Percentiles rank a stretch among this genome's conserved stretches.
These are phyloP conservation scores for Lampropteryx suffumata DNA, from an alignment of 2,888 invertebrate genomes.

Conservation along the genomic window DNA sequence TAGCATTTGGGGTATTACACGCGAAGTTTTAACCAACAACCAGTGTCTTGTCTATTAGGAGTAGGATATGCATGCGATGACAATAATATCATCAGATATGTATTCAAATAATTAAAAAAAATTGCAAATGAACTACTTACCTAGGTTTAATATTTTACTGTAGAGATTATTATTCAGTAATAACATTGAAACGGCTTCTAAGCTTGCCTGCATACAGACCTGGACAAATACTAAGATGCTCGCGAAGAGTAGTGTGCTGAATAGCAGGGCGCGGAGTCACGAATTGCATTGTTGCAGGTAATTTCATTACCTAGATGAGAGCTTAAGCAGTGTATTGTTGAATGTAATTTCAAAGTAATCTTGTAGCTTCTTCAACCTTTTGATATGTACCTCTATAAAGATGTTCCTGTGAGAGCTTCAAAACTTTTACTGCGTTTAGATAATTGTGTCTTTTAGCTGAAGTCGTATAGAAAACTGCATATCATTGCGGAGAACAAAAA, in stretches of 20 bases:
- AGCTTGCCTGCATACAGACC: slow-evolving; percentile 5
- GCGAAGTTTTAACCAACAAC: neutral
- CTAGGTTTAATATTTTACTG: too few species aligned
- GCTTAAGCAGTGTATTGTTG: slow-evolving; percentile 27
- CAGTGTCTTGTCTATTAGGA: neutral
- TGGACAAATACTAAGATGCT: slow-evolving; percentile 42
- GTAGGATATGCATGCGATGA: too few species aligned
- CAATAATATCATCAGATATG: too few species aligned
- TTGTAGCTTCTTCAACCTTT: slow-evolving; percentile 12
- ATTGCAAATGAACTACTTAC: too few species aligned
- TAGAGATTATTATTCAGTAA: too few species aligned
- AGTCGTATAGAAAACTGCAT: too few species aligned
- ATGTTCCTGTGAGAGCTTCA: neutral
- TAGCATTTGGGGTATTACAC: neutral
- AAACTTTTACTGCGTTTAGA: neutral
- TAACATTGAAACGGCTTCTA: too few species aligned
- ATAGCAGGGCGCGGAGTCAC: slow-evolving; percentile 50
- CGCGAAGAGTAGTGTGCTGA: slow-evolving; percentile 43
- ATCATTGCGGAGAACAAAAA: too few species aligned
- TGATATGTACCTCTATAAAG: neutral
- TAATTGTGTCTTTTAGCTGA: too few species aligned
- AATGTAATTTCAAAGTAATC: slow-evolving; percentile 26
- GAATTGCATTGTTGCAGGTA: slow-evolving; percentile 66
- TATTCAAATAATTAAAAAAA: too few species aligned
- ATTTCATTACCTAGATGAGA: slow-evolving; percentile 63